phyloP scores from a whole-genome alignment of 2,888 invertebrate genomes.

The Lepetodrilus schrolli region DNA sequence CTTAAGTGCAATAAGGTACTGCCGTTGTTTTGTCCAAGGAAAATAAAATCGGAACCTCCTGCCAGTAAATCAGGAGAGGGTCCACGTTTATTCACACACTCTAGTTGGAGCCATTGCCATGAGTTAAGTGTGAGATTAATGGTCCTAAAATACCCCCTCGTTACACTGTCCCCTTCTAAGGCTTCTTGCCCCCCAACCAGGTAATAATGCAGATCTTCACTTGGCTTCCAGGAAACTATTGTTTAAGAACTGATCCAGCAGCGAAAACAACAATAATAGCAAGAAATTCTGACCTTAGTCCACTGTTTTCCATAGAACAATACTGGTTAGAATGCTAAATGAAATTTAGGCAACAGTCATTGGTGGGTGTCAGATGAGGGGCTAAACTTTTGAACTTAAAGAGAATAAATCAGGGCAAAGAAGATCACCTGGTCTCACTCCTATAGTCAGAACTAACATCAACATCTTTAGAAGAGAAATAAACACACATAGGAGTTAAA shows the following conservation, averaged over 20 bases:
- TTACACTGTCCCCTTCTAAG: background rate
- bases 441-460: background rate
- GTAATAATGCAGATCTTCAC: background rate
- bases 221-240: background rate
- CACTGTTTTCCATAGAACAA: too few species aligned
- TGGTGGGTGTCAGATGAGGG: too few species aligned
- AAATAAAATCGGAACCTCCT: background rate
- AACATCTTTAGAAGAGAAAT: slow-evolving; percentile 1
- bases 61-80: background rate
- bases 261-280: background rate
- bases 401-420: background rate
- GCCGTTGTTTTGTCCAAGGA: background rate
- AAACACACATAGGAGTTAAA: background rate
- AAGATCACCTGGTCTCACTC: background rate
- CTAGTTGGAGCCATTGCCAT: background rate
- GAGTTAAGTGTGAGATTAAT: slow-evolving; percentile 18
- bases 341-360: too few species aligned
- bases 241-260: background rate
- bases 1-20: too few species aligned
- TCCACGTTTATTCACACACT: background rate
- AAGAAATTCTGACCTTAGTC: slow-evolving; percentile 5
- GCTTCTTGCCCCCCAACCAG: background rate
- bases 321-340: too few species aligned
- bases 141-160: slow-evolving; percentile 9
- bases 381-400: slow-evolving; percentile 14